Base-by-base conservation (phyloP, 2,888 invertebrate species). In the Holacanthella duospinosa region DNA sequence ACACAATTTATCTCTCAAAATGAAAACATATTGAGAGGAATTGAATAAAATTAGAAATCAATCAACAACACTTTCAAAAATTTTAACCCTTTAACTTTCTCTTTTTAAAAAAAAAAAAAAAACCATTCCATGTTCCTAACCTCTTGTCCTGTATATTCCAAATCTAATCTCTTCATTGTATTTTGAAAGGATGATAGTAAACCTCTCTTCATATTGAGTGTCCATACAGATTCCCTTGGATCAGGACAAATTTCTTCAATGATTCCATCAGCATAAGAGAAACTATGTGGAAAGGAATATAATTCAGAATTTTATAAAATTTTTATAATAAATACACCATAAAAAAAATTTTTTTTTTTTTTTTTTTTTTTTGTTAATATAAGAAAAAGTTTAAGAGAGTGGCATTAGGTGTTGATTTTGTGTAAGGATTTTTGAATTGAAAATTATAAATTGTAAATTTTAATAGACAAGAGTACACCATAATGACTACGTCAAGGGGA, bases 181-280 rank as follows among this genome's bases (percentile, higher is more conserved):
- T 93, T 94, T 76, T 94, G 93, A 65, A 93, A 82, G 74, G 89
- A 82, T 0, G 93, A 90, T 59, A 95, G 77, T 54, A 93, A 80
- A 28, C 88, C 94, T 68, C 89, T 84, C 77, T 94, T 94, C 76
- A 93, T 84, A 79, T 95, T 95, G 68, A 94, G 81, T 3, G 86
- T 86, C 90, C 92, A 93, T 1, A 82, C 82, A 24, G 84, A 81
- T 73, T 95, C 94, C 0, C 78, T 79, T 0, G 79, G 77, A 24
- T 82, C 79, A 0, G 93, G 90, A 75, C 95, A 95, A 55, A 95
- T 80, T 76, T 92, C 88, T 2, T 85, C 84, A 68, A 94, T 85
- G 60, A 82, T 75, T 0, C 94, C 94, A 80, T 94, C 91, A 67
- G 89, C 85, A 77, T 87, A 93, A 0, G 89, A 84, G 75, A 94